phyloP scores from a whole-genome alignment of 2,113 vertebrate species.

The Archocentrus centrarchus region DNA sequence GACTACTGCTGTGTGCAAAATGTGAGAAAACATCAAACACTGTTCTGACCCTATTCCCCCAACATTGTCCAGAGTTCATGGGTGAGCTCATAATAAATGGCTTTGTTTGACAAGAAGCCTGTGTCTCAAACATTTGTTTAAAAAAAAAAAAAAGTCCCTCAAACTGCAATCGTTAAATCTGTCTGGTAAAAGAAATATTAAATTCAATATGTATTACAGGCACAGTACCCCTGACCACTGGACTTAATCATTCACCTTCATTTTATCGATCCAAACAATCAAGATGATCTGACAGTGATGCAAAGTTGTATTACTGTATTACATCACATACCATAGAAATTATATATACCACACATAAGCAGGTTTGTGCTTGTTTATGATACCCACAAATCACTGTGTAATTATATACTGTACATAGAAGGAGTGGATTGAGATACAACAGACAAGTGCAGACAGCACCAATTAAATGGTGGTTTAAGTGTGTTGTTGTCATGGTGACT shows the following conservation, averaged over 20 bases:
- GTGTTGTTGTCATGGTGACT: slow-evolving; percentile 81
- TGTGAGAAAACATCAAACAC: slow-evolving; percentile 3
- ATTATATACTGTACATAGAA: slow-evolving; percentile 63
- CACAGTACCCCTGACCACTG: background rate
- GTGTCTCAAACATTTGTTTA: background rate
- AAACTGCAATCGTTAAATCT: background rate
- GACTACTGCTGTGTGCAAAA: background rate
- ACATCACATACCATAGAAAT: slow-evolving; percentile 36
- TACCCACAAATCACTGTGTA: slow-evolving; percentile 58
- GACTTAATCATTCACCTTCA: background rate
- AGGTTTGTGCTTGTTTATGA: slow-evolving; percentile 49
- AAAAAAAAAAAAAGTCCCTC: background rate
- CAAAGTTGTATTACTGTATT: slow-evolving; percentile 12
- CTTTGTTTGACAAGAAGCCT: background rate
- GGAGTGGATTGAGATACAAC: slow-evolving; percentile 64
- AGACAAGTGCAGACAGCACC: slow-evolving; percentile 72
- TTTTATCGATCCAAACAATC: background rate
- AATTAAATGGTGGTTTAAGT: slow-evolving; percentile 79
- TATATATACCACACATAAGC: slow-evolving; percentile 34
- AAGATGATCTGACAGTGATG: background rate
- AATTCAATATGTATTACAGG: background rate
- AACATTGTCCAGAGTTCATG: background rate
- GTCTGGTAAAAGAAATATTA: background rate
- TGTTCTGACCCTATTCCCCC: background rate
- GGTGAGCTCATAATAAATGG: background rate